Conservation (phyloP, 2,797 vertebrate genomes). For the Poecilia gillii region DNA sequence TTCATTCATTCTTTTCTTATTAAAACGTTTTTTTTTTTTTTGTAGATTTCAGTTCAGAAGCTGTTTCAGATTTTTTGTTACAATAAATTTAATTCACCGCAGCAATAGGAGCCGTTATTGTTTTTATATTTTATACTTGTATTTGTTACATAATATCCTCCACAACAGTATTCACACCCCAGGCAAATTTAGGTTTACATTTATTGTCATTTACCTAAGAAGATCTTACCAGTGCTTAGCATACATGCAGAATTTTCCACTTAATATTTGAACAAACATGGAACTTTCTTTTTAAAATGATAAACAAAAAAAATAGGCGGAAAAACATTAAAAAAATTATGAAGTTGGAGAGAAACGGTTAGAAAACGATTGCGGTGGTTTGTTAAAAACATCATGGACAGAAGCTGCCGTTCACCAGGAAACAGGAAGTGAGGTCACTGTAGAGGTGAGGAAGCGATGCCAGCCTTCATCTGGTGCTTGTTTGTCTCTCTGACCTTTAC, state of each 20-base stretch:
- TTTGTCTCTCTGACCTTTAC: slow-evolving; percentile 95
- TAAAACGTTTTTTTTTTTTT: not conserved
- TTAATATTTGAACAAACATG: not conserved
- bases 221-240: not conserved
- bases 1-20: not conserved
- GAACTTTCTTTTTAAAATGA: not conserved
- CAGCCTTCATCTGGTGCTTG: slow-evolving; percentile 89
- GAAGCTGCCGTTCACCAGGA: slow-evolving; percentile 37
- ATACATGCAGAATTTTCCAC: not conserved
- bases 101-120: not conserved
- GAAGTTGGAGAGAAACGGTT: not conserved
- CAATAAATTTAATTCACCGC: not conserved
- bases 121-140: not conserved
- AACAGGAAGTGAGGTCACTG: slow-evolving; percentile 55
- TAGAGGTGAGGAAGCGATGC: slow-evolving; percentile 58
- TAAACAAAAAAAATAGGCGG: not conserved
- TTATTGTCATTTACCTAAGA: too few species aligned
- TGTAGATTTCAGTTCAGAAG: not conserved
- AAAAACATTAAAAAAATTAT: too few species aligned
- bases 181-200: not conserved
- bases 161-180: too few species aligned
- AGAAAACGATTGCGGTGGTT: not conserved
- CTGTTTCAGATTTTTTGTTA: not conserved
- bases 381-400: slow-evolving; percentile 7
- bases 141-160: too few species aligned